Evolutionary conservation across 2,797 vertebrate genomes (phyloP).

Genomic region (Eulemur mongoz): DNA sequence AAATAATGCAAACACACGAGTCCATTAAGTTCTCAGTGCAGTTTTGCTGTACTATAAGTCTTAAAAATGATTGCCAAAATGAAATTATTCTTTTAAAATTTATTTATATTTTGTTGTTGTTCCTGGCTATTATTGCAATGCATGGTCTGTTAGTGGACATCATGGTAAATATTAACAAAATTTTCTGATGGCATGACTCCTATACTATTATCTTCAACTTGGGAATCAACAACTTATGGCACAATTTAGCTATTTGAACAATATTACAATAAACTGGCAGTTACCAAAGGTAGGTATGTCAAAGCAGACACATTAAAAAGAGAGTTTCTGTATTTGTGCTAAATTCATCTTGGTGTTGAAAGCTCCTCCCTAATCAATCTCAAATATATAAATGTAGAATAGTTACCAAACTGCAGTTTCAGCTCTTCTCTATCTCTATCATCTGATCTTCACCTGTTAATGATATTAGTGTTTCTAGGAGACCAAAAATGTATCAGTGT

Average conservation of each 20-base stretch:
- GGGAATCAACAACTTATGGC: background rate
- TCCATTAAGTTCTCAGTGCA: background rate
- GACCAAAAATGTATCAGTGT: background rate
- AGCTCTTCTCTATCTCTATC: conserved; percentile 33
- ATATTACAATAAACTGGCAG: background rate
- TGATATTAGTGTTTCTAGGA: conserved; percentile 36
- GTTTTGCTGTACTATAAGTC: background rate
- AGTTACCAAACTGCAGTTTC: conserved; percentile 51
- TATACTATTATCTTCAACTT: background rate
- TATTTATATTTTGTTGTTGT: background rate
- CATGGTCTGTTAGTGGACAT: background rate
- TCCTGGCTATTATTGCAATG: background rate
- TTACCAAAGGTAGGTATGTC: background rate
- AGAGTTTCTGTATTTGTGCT: background rate
- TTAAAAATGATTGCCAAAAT: background rate
- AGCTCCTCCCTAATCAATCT: background rate
- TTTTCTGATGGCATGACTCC: background rate
- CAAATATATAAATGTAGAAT: conserved; percentile 8
- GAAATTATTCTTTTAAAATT: background rate
- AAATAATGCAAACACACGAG: background rate
- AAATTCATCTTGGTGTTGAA: conserved; percentile 7
- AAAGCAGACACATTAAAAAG: background rate
- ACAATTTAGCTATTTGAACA: background rate
- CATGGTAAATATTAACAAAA: background rate
- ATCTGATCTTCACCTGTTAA: conserved; percentile 20